Evolutionary conservation across 2,113 vertebrate species (phyloP), one percentile per base, ranked within the genome.

Genomic region (Xenopus laevis): DNA sequence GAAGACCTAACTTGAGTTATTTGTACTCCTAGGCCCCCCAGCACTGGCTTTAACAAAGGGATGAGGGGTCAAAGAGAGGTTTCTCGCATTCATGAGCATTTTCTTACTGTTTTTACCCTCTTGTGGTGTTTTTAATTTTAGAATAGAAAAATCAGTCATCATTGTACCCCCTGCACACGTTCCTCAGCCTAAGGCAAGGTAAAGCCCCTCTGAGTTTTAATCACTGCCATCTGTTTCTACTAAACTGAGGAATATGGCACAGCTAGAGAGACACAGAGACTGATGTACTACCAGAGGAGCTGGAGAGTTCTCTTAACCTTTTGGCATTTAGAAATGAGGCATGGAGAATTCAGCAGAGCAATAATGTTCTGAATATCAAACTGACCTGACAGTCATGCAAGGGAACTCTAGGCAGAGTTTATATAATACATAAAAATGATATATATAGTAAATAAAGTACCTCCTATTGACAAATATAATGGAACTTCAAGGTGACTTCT

Each of bases 201-300:
- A 77, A 77, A 64, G 66, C 66, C 74, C 59, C 74, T 70, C 47
- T 70, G 66, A 63, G 44, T 30, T 44, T n/a, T 50, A 57, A 52
- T 68, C 27, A 67, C n/a, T 55, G 50, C 66, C 74, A 77, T 77
- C 74, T 77, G 74, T 65, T 76, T 77, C 59, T 13, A 67, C 47
- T 27, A 30, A 70, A 61, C 67, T 0, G 57, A 64, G 27, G 21
- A 64, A 27, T 30, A 45, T 69, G 23, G 67, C 66, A 52, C 74
- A 77, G 74, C 50, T 46, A 70, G 66, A 45, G 47, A 57, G 21
- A 53, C 18, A 33, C 12, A 13, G 27, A 62, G 74, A 69, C 46
- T 64, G 27, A 70, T 77, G 58, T 64, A 33, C 59, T 69, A 63
- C 59, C 10, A 23, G 47, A 46, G 20, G 20, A 55, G 46, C 47